phyloP scores from a whole-genome alignment of 1,140 invertebrate genomes.

The Ruditapes philippinarum region DNA sequence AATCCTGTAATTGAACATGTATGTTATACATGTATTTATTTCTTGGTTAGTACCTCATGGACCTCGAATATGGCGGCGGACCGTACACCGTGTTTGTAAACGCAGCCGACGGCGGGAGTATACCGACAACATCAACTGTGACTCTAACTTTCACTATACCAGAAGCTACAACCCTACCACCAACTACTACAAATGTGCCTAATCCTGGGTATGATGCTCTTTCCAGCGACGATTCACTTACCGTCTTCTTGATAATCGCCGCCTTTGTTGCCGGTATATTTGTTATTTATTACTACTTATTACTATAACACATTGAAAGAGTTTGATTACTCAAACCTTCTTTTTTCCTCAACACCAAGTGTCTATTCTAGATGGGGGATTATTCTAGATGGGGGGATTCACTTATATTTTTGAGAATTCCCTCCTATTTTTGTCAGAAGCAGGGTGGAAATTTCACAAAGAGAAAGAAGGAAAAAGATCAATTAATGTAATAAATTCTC shows the following conservation, averaged over 20 bases:
- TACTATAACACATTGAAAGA: no score
- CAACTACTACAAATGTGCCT: slow-evolving; percentile 20
- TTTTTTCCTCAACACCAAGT: no score
- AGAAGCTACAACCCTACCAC: slow-evolving; percentile 5
- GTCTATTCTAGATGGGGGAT: no score
- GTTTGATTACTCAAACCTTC: no score
- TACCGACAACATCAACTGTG: background rate
- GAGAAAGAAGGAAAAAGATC: no score
- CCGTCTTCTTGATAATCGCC: background rate
- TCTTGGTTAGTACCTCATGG: background rate
- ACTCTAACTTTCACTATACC: slow-evolving; percentile 24
- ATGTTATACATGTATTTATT: no score
- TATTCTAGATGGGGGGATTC: no score
- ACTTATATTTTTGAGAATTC: no score
- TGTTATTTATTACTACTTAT: background rate
- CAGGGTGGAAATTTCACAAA: no score
- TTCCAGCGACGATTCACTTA: background rate
- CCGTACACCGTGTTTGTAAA: background rate
- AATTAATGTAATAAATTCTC: no score
- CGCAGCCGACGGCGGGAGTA: background rate
- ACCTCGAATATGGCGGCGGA: slow-evolving; percentile 1
- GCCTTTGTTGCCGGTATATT: slow-evolving; percentile 13
- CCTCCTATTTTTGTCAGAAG: no score
- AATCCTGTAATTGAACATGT: no score
- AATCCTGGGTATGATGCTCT: background rate